A percentile compares a stretch with the other conserved stretches of the same genome.
phyloP scores from a whole-genome alignment of 2,113 vertebrate genomes.

The Cathartes aura region DNA sequence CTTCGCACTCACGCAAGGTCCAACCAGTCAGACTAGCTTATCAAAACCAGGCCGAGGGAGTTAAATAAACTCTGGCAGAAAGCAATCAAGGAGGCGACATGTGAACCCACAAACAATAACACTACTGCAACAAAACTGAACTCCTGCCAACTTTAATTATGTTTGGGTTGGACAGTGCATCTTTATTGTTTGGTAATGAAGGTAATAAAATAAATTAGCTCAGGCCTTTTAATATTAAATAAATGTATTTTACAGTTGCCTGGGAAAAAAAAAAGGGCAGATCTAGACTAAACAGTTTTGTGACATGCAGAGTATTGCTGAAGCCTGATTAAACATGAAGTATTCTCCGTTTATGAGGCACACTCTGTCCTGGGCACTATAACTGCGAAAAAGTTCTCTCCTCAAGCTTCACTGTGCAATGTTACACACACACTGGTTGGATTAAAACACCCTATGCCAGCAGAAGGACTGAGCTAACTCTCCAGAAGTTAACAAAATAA shows the following conservation, averaged over 20 bases:
- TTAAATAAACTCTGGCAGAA: constrained; percentile 84
- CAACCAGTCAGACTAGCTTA: constrained; percentile 81
- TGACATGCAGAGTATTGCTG: background rate
- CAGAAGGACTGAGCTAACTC: background rate
- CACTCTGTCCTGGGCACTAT: background rate
- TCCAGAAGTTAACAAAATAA: background rate
- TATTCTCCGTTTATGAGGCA: background rate
- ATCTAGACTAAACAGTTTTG: background rate
- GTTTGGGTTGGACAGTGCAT: constrained; percentile 68
- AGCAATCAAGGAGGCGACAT: constrained; percentile 70
- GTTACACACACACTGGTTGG: too few species aligned
- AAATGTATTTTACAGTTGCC: constrained; percentile 61
- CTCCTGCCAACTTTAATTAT: constrained; percentile 73
- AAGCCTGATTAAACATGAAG: background rate
- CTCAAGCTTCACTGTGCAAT: background rate
- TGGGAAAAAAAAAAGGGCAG: background rate
- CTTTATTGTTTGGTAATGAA: constrained; percentile 68
- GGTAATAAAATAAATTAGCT: constrained; percentile 56
- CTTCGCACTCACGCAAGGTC: constrained; percentile 74
- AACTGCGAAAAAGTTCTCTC: background rate
- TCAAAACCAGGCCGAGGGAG: constrained; percentile 65
- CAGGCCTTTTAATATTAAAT: constrained; percentile 50
- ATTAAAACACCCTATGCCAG: background rate
- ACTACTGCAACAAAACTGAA: constrained; percentile 62
- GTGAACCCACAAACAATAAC: constrained; percentile 57